A percentile compares a stretch with the other conserved stretches of the same genome.
These are phyloP conservation scores for Palythoa caribaeorum DNA, from an alignment of 92 coral and sea anemone genomes.

Conservation along the genomic window DNA sequence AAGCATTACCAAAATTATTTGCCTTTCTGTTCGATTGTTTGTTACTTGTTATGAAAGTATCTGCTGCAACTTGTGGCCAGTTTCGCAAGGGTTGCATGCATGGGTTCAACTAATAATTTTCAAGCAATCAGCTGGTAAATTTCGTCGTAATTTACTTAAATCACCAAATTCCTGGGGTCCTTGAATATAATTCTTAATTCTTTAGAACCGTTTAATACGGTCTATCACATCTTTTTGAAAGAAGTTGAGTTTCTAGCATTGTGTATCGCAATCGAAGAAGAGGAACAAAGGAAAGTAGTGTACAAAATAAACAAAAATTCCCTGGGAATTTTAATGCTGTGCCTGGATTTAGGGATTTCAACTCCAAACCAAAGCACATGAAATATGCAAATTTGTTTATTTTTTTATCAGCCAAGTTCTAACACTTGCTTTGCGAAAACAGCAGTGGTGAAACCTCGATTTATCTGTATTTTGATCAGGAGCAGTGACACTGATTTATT, in stretches of 20 bases:
- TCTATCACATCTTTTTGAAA: background rate
- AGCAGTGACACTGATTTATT: too few species aligned
- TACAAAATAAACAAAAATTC: background rate
- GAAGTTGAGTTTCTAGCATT: too few species aligned
- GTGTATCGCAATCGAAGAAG: too few species aligned
- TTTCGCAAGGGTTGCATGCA: background rate
- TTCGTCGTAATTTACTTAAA: background rate
- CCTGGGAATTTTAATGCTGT: background rate
- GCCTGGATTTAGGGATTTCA: background rate
- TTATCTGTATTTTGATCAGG: background rate
- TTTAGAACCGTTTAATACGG: background rate
- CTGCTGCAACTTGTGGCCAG: background rate
- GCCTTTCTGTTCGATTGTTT: background rate
- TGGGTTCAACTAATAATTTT: background rate
- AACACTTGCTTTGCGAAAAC: background rate
- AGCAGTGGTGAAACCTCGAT: background rate
- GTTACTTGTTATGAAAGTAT: background rate
- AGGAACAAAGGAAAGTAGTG: too few species aligned
- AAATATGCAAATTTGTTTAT: background rate
- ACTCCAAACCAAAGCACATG: background rate
- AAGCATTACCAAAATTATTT: background rate
- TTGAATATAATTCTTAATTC: background rate
- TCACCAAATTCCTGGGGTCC: background rate
- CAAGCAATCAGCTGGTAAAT: background rate
- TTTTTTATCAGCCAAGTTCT: background rate